Base-by-base conservation (phyloP, 2,113 vertebrate species). In the Centropus unirufus region DNA sequence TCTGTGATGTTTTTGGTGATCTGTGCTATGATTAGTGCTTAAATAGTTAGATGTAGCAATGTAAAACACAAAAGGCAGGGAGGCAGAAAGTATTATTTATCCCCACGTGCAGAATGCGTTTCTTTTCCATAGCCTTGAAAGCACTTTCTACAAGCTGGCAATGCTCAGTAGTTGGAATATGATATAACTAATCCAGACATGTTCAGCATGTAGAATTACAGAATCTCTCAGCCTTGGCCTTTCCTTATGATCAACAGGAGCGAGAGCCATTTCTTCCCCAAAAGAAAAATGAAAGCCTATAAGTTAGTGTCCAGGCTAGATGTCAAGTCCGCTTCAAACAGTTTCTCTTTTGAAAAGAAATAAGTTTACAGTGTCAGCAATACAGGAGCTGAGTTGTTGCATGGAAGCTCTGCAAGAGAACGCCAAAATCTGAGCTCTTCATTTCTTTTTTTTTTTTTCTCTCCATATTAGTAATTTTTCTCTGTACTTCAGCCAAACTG, bases 151-250 rank as follows among this genome's bases (percentile, higher is more conserved):
- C 32, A 73, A 87, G 72, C 76, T 91, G 94, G 81, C 70, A 86
- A 9, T 46, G 34, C 32, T 62, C n/a, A 46, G 68, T 42, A n/a
- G 68, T 49, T 81, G 83, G 73, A 76, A 89, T 46, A 78, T 66
- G 83, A 68, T 29, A 54, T 39, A 95, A 92, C 82, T 86, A 74
- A 96, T 95, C 70, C 83, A 96, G 89, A 92, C 91, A 91, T 14
- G 85, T 90, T 94, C 89, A 93, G 47, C 83, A 68, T 39, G 63
- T 67, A 58, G 91, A 92, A 78, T 87, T 90, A 57, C 44, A 78
- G 80, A 79, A 59, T 83, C 55, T 83, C 47, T 80, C 46, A 85
- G 62, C 32, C 58, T 63, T 83, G 32, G 80, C 63, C 70, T 67
- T 95, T 67, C 47, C 70, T 87, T 85, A 40, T 4, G 2, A 94